Base-by-base conservation (phyloP, 2,888 invertebrate species). In the Cataglyphis cursor region DNA sequence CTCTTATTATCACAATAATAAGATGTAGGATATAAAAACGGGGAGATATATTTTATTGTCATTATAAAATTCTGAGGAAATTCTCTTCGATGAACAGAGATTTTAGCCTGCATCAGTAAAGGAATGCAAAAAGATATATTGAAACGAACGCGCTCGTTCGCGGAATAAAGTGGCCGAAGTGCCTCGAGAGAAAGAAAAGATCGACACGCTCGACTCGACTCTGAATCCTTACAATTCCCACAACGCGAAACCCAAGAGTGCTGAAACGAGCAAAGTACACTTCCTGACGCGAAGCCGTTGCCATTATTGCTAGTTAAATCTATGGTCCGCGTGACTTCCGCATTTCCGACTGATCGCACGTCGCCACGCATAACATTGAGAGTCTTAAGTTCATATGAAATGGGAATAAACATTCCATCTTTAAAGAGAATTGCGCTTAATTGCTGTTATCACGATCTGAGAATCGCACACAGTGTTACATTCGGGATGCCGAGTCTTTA, bases 231-330 rank as follows among this genome's bases (percentile, higher is more conserved):
- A 21, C 76, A 66, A 66, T 6, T 66, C 57, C 41, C 54, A 51
- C 48, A 66, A 41, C 15, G 66, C 41, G 41, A 66, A 76, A 76
- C 54, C 28, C 54, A 24, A 57, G 66, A 76, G 54, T 41, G 28
- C 65, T 66, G 66, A 28, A 66, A 66, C 76, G 66, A 76, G 54
- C 24, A 38, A 35, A 35, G 15, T 76, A 54, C 15, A 65, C 76
- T 76, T 76, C 76, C 76, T 76, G 54, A 38, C 31, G 31, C 76
- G 28, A 76, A 62, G 35, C 48, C 65, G 38, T 66, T 66, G 76
- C 66, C 66, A 57, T 41, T 28, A 18, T 15, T 66, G 54, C 38
- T 41, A 35, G n/a, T 65, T 65, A 24, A 64, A 75, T 51, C 65
- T 38, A 51, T 51, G 10, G 24, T 31, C 35, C 31, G 44, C 15